These are phyloP conservation scores for Morphnarchus princeps DNA, from an alignment of 2,113 vertebrate species.

Conservation along the genomic window DNA sequence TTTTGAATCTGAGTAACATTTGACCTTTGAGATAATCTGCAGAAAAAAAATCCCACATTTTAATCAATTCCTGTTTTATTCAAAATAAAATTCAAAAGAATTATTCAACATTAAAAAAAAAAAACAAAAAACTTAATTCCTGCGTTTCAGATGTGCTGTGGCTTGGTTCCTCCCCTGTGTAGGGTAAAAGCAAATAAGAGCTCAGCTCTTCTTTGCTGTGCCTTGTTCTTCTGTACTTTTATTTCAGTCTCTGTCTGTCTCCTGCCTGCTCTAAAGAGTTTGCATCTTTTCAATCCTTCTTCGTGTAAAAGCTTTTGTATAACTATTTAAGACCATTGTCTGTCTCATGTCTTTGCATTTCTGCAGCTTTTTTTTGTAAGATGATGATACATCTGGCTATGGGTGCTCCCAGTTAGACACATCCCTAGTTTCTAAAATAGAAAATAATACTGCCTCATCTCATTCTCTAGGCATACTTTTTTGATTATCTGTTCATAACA, in stretches of 20 bases:
- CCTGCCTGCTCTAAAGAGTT: constrained; percentile 1
- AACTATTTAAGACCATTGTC: neutral
- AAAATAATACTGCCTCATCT: neutral
- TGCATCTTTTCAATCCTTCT: neutral
- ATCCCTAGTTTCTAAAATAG: neutral
- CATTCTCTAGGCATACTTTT: neutral
- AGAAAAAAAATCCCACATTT: neutral
- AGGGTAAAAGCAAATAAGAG: neutral
- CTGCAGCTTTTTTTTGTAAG: neutral
- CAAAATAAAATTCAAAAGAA: neutral
- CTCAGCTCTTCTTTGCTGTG: neutral
- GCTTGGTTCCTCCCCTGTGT: neutral
- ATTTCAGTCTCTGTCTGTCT: neutral
- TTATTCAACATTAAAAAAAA: neutral
- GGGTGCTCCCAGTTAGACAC: neutral
- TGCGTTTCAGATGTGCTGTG: neutral
- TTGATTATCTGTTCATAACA: neutral
- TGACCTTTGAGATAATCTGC: neutral
- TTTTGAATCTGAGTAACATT: neutral
- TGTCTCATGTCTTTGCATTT: neutral
- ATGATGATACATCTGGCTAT: neutral
- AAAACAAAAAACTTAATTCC: neutral
- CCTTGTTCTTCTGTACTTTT: neutral
- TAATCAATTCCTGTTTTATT: constrained; percentile 18
- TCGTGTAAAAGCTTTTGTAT: neutral